Base-by-base conservation (phyloP, 2,888 invertebrate genomes). In the Stegophylla sp. region DNA sequence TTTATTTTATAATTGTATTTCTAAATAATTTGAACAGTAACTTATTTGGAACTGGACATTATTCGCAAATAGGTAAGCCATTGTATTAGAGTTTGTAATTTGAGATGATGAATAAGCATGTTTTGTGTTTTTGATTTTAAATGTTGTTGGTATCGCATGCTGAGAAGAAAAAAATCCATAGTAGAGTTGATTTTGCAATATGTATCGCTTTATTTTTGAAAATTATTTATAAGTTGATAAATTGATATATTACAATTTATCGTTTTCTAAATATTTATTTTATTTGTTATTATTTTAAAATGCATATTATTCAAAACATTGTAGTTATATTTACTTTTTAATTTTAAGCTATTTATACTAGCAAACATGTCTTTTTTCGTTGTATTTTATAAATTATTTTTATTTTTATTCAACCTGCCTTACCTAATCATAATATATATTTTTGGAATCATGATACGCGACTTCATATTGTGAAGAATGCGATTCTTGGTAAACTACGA, bases 381-480 rank as follows among this genome's bases (percentile, higher is more conserved):
- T 34, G 34, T 34, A 7, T 34, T 5, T 3, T 34, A 34, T 5
- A 34, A 34, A 34, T 34, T 34, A 34, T 34, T 34, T 34, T n/a
- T 59, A 20, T 15, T 53, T 12, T 17, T 28, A 28, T 13, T 10
- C 26, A 28, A 34, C 63, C 48, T 63, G 43, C 75, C 66, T 75
- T 66, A 41, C 75, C 51, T 66, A 26, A 66, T 75, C 53, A 66
- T 56, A n/a, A n/a, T n/a, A 61, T 43, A 75, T 66, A 66, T n/a
- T 75, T 23, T 75, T 75, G 75, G 75, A 66, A 75, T 75, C 75
- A 75, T 75, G 75, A 75, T 66, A 53, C 51, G 75, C 53, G 17
- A n/a, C 53, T 75, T 74, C 48, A 23, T 41, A 43, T 63, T 74
- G 4, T 63, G 13, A 75, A 41, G 64, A 43, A 26, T 23, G 75